Conservation (phyloP, 2,888 invertebrate genomes). For the Drosophila rellima region DNA sequence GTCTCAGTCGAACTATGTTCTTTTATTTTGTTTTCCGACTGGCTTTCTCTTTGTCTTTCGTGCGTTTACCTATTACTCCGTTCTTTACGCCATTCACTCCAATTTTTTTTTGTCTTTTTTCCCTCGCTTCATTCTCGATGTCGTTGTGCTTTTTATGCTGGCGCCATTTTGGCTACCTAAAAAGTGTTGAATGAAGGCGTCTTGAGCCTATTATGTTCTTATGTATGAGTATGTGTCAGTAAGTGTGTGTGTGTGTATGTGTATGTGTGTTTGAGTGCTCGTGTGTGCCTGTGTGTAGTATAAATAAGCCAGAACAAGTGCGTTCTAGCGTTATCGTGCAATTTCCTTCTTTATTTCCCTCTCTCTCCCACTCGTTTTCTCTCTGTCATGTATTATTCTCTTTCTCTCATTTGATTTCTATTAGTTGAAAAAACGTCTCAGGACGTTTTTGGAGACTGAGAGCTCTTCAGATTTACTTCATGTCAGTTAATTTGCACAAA, state of each 20-base stretch:
- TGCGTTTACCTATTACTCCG: slow-evolving; percentile 61
- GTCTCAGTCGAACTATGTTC: background rate
- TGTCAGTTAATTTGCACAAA: slow-evolving; percentile 52
- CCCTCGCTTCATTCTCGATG: slow-evolving; percentile 17
- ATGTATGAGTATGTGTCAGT: slow-evolving; percentile 14
- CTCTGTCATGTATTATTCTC: background rate
- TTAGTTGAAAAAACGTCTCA: slow-evolving; percentile 43
- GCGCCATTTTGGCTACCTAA: slow-evolving; percentile 73
- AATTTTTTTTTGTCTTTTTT: slow-evolving; percentile 28
- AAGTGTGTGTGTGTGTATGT: slow-evolving; percentile 23
- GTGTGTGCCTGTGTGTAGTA: slow-evolving; percentile 29
- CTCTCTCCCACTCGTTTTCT: slow-evolving; percentile 2
- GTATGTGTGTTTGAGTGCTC: slow-evolving; percentile 20
- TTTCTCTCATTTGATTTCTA: slow-evolving; percentile 35
- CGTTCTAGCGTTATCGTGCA: slow-evolving; percentile 67
- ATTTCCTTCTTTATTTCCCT: slow-evolving; percentile 43
- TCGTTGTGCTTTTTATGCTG: slow-evolving; percentile 64
- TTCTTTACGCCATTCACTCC: slow-evolving; percentile 53
- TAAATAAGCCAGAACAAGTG: slow-evolving; percentile 62
- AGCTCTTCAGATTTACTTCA: slow-evolving; percentile 34
- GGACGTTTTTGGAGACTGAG: slow-evolving; percentile 34
- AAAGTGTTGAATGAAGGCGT: slow-evolving; percentile 79
- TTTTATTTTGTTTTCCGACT: slow-evolving; percentile 8
- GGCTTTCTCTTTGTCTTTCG: slow-evolving; percentile 59
- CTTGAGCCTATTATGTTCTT: slow-evolving; percentile 76